Evolutionary conservation across 2,888 invertebrate genomes (phyloP), one percentile per base, ranked within the genome.

Genomic region (Apotomis betuletana): DNA sequence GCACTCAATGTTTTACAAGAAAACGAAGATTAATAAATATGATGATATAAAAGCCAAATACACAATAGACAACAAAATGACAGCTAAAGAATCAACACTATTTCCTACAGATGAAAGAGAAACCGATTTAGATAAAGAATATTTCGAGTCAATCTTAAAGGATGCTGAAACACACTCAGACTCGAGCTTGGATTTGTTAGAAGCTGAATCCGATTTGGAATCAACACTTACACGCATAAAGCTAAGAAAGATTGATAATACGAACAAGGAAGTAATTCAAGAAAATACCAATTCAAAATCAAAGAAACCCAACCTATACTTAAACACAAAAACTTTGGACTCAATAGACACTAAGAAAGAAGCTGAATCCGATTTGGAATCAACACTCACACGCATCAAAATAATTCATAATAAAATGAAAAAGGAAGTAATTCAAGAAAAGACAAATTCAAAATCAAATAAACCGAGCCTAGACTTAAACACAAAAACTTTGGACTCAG

Each of bases 81-180:
- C 9, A 13, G 10, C 12, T 38, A 51, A 71, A 27, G n/a, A 59
- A 15, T 27, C 12, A n/a, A 59, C 51, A 6, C 61, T 44, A 4
- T 61, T 51, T 57, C 12, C 13, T 15, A 59, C 55, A 60, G 60
- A 59, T 57, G 74, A 38, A 70, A 75, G 13, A 57, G 67, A 65
- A 10, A 41, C 9, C 12, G 27, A 38, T 57, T 4, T 5, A 12
- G 27, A 49, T 36, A n/a, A 12, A 36, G n/a, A 52, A 44, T 36
- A 27, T 4, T n/a, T 55, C 27, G 60, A 54, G 5, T 13, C 58
- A 44, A 67, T 38, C 36, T 44, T 27, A 15, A 41, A 41, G 9
- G 13, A 0, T 27, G 46, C 27, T 38, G 54, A 52, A 51, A 15
- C 38, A 3, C 9, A 60, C 10, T 46, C 46, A 13, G 54, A 60